A percentile compares a stretch with the other conserved stretches of the same genome.
These are phyloP conservation scores for Neomonachus schauinslandi DNA, from an alignment of 2,113 vertebrate species.

Conservation along the genomic window DNA sequence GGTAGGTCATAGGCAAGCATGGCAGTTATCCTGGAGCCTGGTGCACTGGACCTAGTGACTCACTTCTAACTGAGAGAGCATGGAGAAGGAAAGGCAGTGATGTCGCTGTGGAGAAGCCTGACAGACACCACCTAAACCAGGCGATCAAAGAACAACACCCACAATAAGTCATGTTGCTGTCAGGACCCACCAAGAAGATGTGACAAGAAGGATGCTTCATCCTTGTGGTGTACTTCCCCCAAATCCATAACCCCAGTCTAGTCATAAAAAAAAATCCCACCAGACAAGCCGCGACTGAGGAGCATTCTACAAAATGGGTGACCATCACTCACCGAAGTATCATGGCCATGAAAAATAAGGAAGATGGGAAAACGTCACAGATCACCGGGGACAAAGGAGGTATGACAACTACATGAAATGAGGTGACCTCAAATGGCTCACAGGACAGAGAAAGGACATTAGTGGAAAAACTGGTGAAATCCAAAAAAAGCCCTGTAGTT, in stretches of 20 bases:
- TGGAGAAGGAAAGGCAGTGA: not conserved
- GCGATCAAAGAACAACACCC: not conserved
- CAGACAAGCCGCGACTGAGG: not conserved
- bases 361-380: not conserved
- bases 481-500: too few species aligned
- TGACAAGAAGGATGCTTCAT: rapidly evolving
- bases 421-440: too few species aligned
- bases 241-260: not conserved
- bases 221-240: rapidly evolving
- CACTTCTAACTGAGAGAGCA: rapidly evolving
- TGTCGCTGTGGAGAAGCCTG: not conserved
- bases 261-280: not conserved
- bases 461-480: not conserved
- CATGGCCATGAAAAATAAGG: not conserved
- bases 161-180: not conserved
- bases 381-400: not conserved
- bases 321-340: not conserved
- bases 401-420: not conserved
- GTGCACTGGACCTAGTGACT: not conserved
- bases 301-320: not conserved
- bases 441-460: not conserved
- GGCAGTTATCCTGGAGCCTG: not conserved
- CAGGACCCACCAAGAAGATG: rapidly evolving
- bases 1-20: not conserved
- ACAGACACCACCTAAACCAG: too few species aligned